A percentile compares a stretch with the other conserved stretches of the same genome.
These are phyloP conservation scores for Eurytoma californica DNA, from an alignment of 2,888 invertebrate genomes.

Conservation along the genomic window DNA sequence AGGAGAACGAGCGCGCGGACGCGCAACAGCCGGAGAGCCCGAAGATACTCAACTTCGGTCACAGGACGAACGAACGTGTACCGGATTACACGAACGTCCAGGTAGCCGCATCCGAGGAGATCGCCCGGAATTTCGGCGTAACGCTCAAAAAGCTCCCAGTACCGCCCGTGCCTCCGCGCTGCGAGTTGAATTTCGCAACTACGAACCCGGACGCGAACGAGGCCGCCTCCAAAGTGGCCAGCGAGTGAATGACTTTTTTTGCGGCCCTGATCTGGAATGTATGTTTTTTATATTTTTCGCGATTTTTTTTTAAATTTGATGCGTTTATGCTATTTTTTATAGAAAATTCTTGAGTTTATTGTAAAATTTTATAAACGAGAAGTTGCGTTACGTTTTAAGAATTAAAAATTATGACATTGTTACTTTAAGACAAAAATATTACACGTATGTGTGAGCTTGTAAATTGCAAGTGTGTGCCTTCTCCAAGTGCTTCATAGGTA, in stretches of 20 bases:
- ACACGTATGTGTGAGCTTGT: no score
- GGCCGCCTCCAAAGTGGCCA: background rate
- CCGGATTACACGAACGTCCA: conserved; percentile 71
- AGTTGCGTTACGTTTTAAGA: no score
- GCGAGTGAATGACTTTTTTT: conserved; percentile 9
- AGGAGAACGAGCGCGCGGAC: conserved; percentile 34
- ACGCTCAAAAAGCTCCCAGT: conserved; percentile 65
- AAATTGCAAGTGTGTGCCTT: no score
- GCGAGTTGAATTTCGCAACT: conserved; percentile 56
- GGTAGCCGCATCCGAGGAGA: conserved; percentile 60
- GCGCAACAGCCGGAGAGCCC: conserved; percentile 48
- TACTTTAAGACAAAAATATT: no score
- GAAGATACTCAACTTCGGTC: conserved; percentile 22
- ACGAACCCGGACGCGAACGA: background rate
- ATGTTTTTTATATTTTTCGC: background rate
- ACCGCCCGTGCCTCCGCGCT: conserved; percentile 70
- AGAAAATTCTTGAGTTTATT: no score
- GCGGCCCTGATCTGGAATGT: background rate
- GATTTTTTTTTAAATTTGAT: background rate
- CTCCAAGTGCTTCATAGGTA: no score
- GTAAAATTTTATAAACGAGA: no score
- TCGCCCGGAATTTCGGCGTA: conserved; percentile 60
- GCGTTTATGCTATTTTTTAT: no score
- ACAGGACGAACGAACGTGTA: conserved; percentile 37
- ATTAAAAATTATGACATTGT: no score